These are phyloP conservation scores for Luffia ferchaultella DNA, from an alignment of 2,888 invertebrate genomes.

Conservation along the genomic window DNA sequence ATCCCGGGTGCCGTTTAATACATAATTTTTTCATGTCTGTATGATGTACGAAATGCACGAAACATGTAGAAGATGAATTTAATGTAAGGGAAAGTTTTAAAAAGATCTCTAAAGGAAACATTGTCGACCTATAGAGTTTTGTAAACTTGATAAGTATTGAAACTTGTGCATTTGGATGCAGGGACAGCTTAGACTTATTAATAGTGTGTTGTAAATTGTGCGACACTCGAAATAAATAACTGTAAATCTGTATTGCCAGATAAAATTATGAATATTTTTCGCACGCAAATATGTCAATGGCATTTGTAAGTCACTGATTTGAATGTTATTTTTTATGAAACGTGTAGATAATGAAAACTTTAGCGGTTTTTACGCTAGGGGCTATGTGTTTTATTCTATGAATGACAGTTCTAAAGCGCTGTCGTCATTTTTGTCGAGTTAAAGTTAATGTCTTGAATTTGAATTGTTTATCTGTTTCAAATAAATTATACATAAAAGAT, in stretches of 20 bases:
- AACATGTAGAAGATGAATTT: slow-evolving; percentile 83
- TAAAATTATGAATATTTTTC: slow-evolving; percentile 67
- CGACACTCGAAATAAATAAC: slow-evolving; percentile 55
- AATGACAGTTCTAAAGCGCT: neutral
- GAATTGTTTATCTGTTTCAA: slow-evolving; percentile 28
- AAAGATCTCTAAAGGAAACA: slow-evolving; percentile 29
- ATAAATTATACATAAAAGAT: slow-evolving; percentile 35
- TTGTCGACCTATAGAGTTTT: slow-evolving; percentile 31
- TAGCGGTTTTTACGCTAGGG: neutral
- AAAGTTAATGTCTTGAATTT: neutral
- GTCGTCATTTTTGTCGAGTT: no score
- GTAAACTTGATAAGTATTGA: slow-evolving; percentile 39
- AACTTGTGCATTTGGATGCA: slow-evolving; percentile 52
- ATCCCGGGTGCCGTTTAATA: slow-evolving; percentile 63
- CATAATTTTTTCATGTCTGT: slow-evolving; percentile 64
- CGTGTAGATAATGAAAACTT: neutral
- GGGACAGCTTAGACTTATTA: slow-evolving; percentile 60
- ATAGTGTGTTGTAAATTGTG: slow-evolving; percentile 38
- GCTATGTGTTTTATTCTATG: neutral
- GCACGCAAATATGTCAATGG: slow-evolving; percentile 57
- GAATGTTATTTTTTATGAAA: slow-evolving; percentile 44
- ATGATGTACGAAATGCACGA: slow-evolving; percentile 89
- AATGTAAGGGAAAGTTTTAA: slow-evolving; percentile 41
- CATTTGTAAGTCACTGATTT: slow-evolving; percentile 59
- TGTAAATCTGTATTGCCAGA: slow-evolving; percentile 62